Evolutionary conservation across 2,888 invertebrate species (phyloP), one percentile per base, ranked within the genome.

Genomic region (Ypsolopha sequella): DNA sequence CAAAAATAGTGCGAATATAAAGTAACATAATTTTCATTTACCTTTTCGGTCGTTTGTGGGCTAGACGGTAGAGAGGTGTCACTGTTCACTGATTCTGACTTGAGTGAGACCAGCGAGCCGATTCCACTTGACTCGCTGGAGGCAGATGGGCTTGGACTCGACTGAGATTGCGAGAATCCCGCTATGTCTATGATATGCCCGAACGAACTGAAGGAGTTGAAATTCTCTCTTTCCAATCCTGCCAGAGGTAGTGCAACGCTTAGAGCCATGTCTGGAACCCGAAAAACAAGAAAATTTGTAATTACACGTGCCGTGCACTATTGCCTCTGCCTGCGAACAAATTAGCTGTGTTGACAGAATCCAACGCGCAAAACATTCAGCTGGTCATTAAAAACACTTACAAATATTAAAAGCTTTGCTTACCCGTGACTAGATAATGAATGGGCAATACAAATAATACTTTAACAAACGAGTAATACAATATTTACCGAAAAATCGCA

Each of bases 121-220:
- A 90, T 82, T 68, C 89, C 90, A 76, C 89, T 90, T 63, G 89
- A 89, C 73, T 89, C 90, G 66, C 89, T 90, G 64, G 85, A 88
- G 68, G 84, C 81, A 64, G 88, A 89, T 60, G 89, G 89, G 59
- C 85, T 84, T 39, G 88, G 88, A 68, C 88, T 87, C 51, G 87
- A 74, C 65, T 87, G 85, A 48, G 85, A 84, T 65, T 84, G 76
- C 65, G 75, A 69, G 56, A 85, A 68, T 64, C 81, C 80, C 80
- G 85, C 80, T 80, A 86, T 84, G 68, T 85, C 84, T 68, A 85
- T 84, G 67, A 84, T 84, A 74, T 84, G 80, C 66, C 68, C 85
- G 62, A 72, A 87, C 51, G 77, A 80, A 71, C 76, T 84, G 60
- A 82, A 80, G 41, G 84, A 80, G 63, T 81, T 77, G 66, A 88